phyloP scores from a whole-genome alignment of 2,113 vertebrate genomes.

The Poicephalus meyeri region DNA sequence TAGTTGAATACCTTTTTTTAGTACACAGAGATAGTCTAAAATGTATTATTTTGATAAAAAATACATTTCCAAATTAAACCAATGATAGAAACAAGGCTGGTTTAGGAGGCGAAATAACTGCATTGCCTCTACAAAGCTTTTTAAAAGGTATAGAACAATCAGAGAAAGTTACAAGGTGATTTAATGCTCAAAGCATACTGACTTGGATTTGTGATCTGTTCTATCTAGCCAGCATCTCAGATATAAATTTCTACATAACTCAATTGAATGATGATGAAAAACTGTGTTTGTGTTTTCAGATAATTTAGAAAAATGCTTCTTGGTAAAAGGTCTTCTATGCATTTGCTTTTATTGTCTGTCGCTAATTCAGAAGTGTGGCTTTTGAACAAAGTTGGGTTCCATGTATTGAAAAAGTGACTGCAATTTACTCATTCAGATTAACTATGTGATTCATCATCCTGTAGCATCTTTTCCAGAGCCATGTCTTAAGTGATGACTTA shows the following conservation, averaged over 20 bases:
- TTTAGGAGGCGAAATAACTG: neutral
- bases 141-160: neutral
- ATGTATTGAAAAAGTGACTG: neutral
- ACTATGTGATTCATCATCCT: slow-evolving; percentile 34
- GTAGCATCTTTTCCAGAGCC: slow-evolving; percentile 11
- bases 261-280: neutral
- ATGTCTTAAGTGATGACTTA: slow-evolving; percentile 38
- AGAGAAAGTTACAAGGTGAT: neutral
- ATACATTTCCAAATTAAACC: neutral
- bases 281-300: neutral
- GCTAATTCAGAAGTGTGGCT: neutral
- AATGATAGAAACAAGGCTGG: neutral
- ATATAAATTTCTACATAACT: neutral
- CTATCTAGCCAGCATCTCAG: neutral
- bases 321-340: neutral
- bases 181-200: neutral
- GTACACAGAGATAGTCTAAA: neutral
- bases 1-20: neutral
- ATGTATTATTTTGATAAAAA: neutral
- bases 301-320: neutral
- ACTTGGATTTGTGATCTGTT: neutral
- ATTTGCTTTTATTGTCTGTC: neutral
- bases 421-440: slow-evolving; percentile 49
- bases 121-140: neutral
- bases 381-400: neutral